Evolutionary conservation across 2,113 vertebrate species (phyloP), one percentile per base, ranked within the genome.

Genomic region (Orcinus orca): DNA sequence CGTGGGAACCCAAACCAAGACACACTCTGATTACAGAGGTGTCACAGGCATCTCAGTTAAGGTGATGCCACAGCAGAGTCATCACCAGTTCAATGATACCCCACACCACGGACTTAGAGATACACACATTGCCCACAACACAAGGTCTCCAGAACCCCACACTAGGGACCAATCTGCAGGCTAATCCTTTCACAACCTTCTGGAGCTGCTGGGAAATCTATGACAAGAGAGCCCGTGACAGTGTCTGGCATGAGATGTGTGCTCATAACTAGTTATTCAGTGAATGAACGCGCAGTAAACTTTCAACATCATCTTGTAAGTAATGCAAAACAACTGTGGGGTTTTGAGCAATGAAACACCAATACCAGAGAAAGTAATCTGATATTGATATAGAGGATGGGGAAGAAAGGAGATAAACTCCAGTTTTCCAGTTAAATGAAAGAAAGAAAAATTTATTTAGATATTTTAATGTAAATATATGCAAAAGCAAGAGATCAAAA

Each of bases 381-480:
- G 55, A 76, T 25, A 12, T 55, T 79, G 81, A 14, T 63, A 50
- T 14, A 62, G 17, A 79, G 13, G 5, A 41, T 58, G 29, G 10
- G 14, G 26, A 62, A 23, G 47, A 67, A 83, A 23, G 60, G 70
- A 95, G n/a, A 65, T 9, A 50, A 89, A n/a, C 8, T 70, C 26
- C n/a, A 60, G 33, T 63, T 93, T 77, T 92, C 84, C 47, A 87
- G 63, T 90, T 92, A 90, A 83, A 38, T 50, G 44, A 74, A 26
- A 88, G 6, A 44, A 90, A 33, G 65, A 44, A 92, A 29, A 5
- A 68, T 90, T 92, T 60, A 74, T 71, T 71, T n/a, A 81, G 6
- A 26, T 73, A 33, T 50, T 84, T 93, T 58, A 25, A 90, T 76
- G 13, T 76, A 58, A 85, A 70, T 58, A 55, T 29, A 81, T 47